Evolutionary conservation across 2,888 invertebrate genomes (phyloP).

Genomic region (Slavum lentiscoides): DNA sequence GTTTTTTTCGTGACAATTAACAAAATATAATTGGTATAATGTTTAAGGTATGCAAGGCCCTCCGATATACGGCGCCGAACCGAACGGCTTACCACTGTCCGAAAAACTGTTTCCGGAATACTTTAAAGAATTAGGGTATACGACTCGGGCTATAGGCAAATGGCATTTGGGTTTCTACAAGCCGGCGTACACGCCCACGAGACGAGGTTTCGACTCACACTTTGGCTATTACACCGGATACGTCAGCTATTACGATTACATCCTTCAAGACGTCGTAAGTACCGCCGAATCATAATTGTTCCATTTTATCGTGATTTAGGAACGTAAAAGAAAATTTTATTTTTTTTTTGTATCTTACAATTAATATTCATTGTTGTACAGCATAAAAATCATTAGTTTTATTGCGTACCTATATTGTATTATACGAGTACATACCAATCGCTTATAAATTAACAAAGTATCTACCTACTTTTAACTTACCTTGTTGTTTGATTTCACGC

Average conservation of each 20-base stretch:
- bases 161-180: conserved; percentile 85
- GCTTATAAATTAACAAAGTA: too few relatives aligned
- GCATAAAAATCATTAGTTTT: too few relatives aligned
- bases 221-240: conserved; percentile 78
- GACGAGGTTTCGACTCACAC: conserved; percentile 78
- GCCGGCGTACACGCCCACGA: conserved; percentile 72
- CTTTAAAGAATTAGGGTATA: conserved; percentile 70
- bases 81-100: conserved; percentile 71
- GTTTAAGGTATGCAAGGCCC: conserved; percentile 71
- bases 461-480: too few relatives aligned
- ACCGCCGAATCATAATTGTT: neutral
- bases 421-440: too few relatives aligned
- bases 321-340: too few relatives aligned
- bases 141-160: conserved; percentile 83
- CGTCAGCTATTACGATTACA: conserved; percentile 75
- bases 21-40: too few relatives aligned
- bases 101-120: conserved; percentile 74
- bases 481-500: too few relatives aligned
- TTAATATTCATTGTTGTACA: too few relatives aligned
- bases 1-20: too few relatives aligned
- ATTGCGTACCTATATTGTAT: too few relatives aligned
- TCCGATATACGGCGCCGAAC: conserved; percentile 70
- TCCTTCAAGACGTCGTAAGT: conserved; percentile 62
- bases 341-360: too few relatives aligned
- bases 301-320: too few relatives aligned